Conservation (phyloP, 2,888 invertebrate species). For the Limnephilus marmoratus region DNA sequence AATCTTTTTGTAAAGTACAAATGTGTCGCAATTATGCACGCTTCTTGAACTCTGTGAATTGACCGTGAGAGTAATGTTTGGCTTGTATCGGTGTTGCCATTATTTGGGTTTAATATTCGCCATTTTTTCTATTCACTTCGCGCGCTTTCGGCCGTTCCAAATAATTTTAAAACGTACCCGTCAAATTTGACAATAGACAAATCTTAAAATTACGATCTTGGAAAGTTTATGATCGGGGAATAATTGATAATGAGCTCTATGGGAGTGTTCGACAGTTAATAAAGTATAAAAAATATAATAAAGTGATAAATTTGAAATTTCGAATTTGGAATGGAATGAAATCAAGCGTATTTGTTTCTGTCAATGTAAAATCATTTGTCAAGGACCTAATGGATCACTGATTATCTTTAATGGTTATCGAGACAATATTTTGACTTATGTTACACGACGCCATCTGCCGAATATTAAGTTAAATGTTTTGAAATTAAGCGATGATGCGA, state of each 20-base stretch:
- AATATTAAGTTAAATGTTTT: background rate
- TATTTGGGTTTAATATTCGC: constrained; percentile 46
- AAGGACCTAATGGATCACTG: constrained; percentile 54
- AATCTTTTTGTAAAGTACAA: constrained; percentile 63
- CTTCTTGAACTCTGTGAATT: constrained; percentile 65
- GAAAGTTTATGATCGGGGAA: constrained; percentile 42
- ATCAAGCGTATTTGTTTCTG: constrained; percentile 53
- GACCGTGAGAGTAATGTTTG: constrained; percentile 64
- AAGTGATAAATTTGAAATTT: constrained; percentile 52
- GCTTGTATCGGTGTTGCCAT: constrained; percentile 52
- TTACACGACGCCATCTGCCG: constrained; percentile 29
- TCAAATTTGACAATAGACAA: constrained; percentile 60
- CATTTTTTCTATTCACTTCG: constrained; percentile 48
- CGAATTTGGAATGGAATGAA: constrained; percentile 27
- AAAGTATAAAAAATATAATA: constrained; percentile 51
- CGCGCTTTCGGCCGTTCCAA: constrained; percentile 51
- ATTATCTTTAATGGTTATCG: constrained; percentile 46
- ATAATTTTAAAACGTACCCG: constrained; percentile 49
- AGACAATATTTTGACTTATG: constrained; percentile 64
- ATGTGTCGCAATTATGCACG: constrained; percentile 65
- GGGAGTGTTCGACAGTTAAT: constrained; percentile 56
- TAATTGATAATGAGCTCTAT: constrained; percentile 55
- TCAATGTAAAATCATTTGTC: constrained; percentile 57
- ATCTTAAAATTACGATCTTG: constrained; percentile 63
- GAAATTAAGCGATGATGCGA: constrained; percentile 12